These are phyloP conservation scores for Pygocentrus nattereri DNA, from an alignment of 2,797 vertebrate species.

Conservation along the genomic window DNA sequence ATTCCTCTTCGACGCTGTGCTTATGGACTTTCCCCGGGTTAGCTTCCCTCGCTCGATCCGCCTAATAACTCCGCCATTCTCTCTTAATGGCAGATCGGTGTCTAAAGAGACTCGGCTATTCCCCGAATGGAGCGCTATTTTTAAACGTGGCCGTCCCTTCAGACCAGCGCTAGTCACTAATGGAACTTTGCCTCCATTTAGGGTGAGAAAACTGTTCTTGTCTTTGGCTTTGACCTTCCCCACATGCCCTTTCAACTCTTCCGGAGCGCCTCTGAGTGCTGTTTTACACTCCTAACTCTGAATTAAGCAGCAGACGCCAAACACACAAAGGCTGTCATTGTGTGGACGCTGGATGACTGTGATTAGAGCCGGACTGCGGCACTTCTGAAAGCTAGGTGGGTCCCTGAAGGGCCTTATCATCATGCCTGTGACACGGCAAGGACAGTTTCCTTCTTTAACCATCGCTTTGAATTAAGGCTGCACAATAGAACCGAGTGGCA, in stretches of 20 bases:
- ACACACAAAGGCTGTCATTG: slow-evolving; percentile 22
- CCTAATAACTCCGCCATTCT: slow-evolving; percentile 51
- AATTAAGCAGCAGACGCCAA: slow-evolving; percentile 21
- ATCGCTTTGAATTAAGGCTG: background rate
- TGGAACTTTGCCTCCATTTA: slow-evolving; percentile 50
- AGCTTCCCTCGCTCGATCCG: slow-evolving; percentile 39
- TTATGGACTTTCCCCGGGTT: background rate
- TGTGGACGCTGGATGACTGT: slow-evolving; percentile 14
- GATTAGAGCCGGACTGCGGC: background rate
- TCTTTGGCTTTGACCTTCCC: slow-evolving; percentile 46
- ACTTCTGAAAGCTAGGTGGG: background rate
- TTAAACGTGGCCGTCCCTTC: slow-evolving; percentile 47
- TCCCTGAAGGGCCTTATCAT: slow-evolving; percentile 1
- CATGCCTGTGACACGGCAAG: slow-evolving; percentile 22
- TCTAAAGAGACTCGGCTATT: slow-evolving; percentile 46
- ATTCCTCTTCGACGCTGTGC: background rate
- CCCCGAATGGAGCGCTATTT: slow-evolving; percentile 53
- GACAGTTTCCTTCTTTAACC: slow-evolving; percentile 4
- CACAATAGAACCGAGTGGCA: background rate
- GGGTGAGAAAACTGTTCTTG: slow-evolving; percentile 54
- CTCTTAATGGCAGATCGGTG: slow-evolving; percentile 52
- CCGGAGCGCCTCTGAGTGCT: slow-evolving; percentile 30
- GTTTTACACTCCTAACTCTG: slow-evolving; percentile 21
- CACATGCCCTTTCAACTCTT: slow-evolving; percentile 37
- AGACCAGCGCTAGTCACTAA: slow-evolving; percentile 45